Base-by-base conservation (phyloP, 2,888 invertebrate species). In the Andrena dorsata region DNA sequence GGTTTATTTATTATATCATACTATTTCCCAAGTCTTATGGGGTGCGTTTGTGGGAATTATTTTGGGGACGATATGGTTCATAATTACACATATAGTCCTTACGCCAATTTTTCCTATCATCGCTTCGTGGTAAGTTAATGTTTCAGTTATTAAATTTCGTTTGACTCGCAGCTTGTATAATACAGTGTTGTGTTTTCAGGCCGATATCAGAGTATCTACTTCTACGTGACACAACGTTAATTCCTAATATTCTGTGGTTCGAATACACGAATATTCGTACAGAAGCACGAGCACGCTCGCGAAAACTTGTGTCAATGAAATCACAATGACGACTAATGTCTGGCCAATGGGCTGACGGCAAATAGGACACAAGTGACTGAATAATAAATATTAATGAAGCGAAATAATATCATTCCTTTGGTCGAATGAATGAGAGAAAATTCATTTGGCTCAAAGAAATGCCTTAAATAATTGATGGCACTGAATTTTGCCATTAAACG, bases 161-260 rank as follows among this genome's bases (percentile, higher is more conserved):
- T 35, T 10, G 23, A 13, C 0, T 64, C 26, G 8, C 8, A 16
- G 23, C 8, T 8, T 30, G 56, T 2, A 30, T 13, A 23, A 30
- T 8, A 32, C 23, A n/a, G 13, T 51, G 13, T 56, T 30, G 20
- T 53, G 53, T 58, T 63, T 86, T 16, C 16, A 98, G 98, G 96
- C 97, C 96, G 94, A 94, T 97, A 87, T 97, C 97, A 77, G 98
- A 98, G 94, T 96, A 97, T 94, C 94, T 98, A 82, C 96, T 98
- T 94, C 94, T 98, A 82, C 95, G 98, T 84, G 98, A 98, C 93
- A 98, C 98, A 53, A 98, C 98, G 0, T 94, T 98, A 77, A 98
- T 98, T 93, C 98, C 98, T 32, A 98, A 98, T 94, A 97, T 98
- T 23, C 94, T 98, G 86, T 98, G 98, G 98, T 98, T 98, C 93